Conservation (phyloP, 1,140 invertebrate genomes). For the Penaeus japonicus region DNA sequence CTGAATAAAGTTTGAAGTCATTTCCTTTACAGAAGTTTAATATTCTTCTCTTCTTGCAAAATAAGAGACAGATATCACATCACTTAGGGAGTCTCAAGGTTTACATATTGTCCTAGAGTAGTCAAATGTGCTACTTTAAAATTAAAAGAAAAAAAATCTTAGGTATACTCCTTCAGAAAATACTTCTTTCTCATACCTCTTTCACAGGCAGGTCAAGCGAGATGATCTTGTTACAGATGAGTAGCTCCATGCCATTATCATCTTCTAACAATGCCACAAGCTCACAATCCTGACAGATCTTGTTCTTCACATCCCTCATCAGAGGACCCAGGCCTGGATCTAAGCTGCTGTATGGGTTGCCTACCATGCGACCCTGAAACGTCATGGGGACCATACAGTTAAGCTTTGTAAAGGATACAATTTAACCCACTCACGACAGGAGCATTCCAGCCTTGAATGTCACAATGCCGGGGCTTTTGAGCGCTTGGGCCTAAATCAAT, state of each 20-base stretch:
- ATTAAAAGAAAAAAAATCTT: background rate
- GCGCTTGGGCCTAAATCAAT: too few species aligned
- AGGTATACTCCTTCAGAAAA: background rate
- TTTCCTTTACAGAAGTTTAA: too few species aligned
- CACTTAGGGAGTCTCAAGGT: too few species aligned
- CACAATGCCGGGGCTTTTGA: too few species aligned
- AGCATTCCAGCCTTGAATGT: too few species aligned
- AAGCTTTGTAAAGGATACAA: background rate
- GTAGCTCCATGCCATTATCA: conserved; percentile 97
- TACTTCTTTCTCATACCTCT: conserved; percentile 71
- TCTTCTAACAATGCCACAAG: conserved; percentile 94
- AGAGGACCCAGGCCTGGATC: conserved; percentile 93
- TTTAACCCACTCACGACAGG: too few species aligned
- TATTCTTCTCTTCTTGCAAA: too few species aligned
- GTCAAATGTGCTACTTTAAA: too few species aligned
- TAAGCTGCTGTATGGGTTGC: conserved; percentile 94
- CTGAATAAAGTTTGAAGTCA: too few species aligned
- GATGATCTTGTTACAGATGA: conserved; percentile 99
- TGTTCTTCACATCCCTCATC: conserved; percentile 99
- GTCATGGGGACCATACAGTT: background rate
- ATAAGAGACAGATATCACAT: too few species aligned
- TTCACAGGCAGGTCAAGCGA: conserved; percentile 94
- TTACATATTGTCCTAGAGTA: too few species aligned
- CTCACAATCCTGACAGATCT: conserved; percentile 97
- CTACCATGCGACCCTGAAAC: conserved; percentile 89